Evolutionary conservation across 2,888 invertebrate species (phyloP), one percentile per base, ranked within the genome.

Genomic region (Actias luna): DNA sequence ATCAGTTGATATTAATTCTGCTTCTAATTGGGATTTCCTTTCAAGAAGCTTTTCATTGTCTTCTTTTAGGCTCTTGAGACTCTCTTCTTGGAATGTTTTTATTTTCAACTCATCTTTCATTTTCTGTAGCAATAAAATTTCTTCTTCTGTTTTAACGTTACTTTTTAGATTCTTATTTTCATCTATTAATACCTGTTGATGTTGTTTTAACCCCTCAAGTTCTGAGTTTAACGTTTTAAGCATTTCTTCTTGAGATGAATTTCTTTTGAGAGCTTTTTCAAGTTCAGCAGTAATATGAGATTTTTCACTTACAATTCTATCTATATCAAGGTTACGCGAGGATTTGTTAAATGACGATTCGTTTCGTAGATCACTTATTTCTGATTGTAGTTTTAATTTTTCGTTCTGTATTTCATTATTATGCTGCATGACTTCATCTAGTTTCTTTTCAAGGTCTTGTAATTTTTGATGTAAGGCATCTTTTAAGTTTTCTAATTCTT

Each of bases 391-490:
- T 58, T 64, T 72, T 8, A 61, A 36, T 64, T 82, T 86, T 59
- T 83, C 79, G 50, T 63, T 70, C 67, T 85, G 79, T 31, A 84
- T 59, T 60, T 83, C 76, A 61, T 71, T 68, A 65, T 77, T 84
- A 62, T 76, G 70, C 67, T 74, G 78, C 31, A 71, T 69, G 42
- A 76, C 70, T 67, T 79, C 80, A 63, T 79, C 72, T 33, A 82
- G 65, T 68, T 76, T 79, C 5, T n/a, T 65, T 72, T 80, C 80
- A 64, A 90, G 69, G 5, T 80, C 78, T 55, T 85, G 84, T 46
- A 92, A 72, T 68, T 87, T 85, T 52, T 76, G 78, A 59, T 88
- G 81, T 61, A 93, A 69, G 5, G 85, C 80, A 59, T 72, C 68
- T 67, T 82, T 87, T 65, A 74, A 74, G 61, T 72, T 67, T 65